Conservation (phyloP, 1,140 invertebrate species). For the Carposina sasakii region DNA sequence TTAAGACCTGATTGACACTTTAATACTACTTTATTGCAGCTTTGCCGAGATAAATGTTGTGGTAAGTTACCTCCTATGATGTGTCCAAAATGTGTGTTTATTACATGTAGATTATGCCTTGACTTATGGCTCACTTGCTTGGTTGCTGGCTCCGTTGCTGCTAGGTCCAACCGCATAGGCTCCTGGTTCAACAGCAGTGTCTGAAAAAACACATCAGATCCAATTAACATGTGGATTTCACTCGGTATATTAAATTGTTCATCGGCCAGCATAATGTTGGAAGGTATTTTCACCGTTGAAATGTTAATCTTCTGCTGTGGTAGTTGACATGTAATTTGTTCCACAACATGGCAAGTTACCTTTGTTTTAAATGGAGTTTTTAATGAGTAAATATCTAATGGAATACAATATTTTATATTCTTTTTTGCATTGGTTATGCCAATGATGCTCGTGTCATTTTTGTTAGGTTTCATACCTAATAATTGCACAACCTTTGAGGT, state of each 20-base stretch:
- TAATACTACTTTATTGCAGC: neutral
- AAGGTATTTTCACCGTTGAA: neutral
- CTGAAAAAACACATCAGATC: slow-evolving; percentile 2
- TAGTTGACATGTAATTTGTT: neutral
- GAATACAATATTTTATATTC: neutral
- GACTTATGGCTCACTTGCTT: no score
- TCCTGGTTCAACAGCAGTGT: neutral
- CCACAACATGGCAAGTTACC: neutral
- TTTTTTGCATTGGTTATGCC: neutral
- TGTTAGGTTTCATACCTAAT: neutral
- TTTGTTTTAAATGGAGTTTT: neutral
- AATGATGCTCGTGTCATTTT: neutral
- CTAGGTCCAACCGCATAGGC: neutral
- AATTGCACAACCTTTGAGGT: neutral
- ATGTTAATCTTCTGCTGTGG: neutral
- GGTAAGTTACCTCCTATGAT: slow-evolving; percentile 5
- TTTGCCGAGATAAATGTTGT: neutral
- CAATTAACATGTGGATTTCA: neutral
- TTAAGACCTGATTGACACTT: neutral
- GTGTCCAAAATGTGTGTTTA: slow-evolving; percentile 7
- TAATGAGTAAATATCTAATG: neutral
- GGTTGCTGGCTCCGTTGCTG: no score
- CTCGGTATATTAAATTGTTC: neutral
- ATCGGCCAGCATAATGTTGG: neutral
- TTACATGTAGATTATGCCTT: neutral